Evolutionary conservation across 2,797 vertebrate species (phyloP), one percentile per base, ranked within the genome.

Genomic region (Gallinago nigripennis): DNA sequence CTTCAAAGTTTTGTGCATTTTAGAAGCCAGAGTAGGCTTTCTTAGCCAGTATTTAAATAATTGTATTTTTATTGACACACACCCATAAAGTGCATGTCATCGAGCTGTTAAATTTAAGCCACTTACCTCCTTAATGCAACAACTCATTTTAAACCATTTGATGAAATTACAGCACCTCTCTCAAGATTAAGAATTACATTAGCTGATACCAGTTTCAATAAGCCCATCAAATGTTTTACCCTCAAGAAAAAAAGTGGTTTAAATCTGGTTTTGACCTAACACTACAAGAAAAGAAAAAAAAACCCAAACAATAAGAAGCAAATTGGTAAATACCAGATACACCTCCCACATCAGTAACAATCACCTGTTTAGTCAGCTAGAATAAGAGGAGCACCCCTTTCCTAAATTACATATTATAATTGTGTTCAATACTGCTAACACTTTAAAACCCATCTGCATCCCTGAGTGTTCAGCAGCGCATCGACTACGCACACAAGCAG

Each of bases 151-250:
- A 87, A 81, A 65, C 11, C 41, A 94, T 57, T 61, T 85, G 41
- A 69, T 68, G 15, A 80, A 93, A 82, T 3, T 60, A 14, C 35
- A 82, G 48, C n/a, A 66, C 45, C 30, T 31, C 31, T 64, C 72
- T 79, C 64, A 33, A 86, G 13, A 73, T 13, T 56, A 58, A 92
- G 46, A 73, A 58, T n/a, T 28, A 33, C 35, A 56, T 27, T 33
- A 84, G 48, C 45, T 20, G 18, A 72, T 57, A 90, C 18, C 33
- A 56, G n/a, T 78, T 91, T 72, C 46, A 82, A 73, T 27, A 77
- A 0, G 0, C 5, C 13, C 31, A 88, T 41, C 56, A 71, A 51
- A 16, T 27, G 35, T 11, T 15, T 20, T 21, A 2, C 31, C 16
- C 10, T 11, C 10, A 50, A 53, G 56, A 12, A 45, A 33, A 45